These are phyloP conservation scores for Pardosa pseudoannulata DNA, from an alignment of 2,888 invertebrate genomes.

Conservation along the genomic window DNA sequence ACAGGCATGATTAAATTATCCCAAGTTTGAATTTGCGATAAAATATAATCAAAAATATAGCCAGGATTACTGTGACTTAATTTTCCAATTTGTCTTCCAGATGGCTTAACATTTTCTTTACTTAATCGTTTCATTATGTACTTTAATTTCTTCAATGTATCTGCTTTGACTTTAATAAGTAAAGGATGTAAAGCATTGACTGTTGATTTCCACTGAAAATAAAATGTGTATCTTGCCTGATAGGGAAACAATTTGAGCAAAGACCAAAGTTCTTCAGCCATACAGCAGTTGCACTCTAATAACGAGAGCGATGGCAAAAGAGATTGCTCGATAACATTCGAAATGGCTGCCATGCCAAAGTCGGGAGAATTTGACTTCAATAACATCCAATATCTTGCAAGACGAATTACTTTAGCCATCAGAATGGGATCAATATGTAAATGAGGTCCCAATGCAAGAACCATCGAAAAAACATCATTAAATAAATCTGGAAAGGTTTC, in stretches of 20 bases:
- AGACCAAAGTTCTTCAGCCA: conserved; percentile 97
- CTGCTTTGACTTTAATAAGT: conserved; percentile 88
- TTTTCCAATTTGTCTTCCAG: conserved; percentile 97
- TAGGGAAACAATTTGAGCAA: conserved; percentile 91
- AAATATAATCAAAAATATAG: conserved; percentile 93
- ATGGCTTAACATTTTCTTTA: conserved; percentile 98
- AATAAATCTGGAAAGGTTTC: conserved; percentile 85
- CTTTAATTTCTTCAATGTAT: conserved; percentile 92
- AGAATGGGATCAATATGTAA: conserved; percentile 91
- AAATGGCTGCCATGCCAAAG: conserved; percentile 86
- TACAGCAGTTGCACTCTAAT: conserved; percentile 95
- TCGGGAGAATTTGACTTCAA: conserved; percentile 77
- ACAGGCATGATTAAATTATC: conserved; percentile 97
- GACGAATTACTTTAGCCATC: conserved; percentile 87
- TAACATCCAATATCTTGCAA: conserved; percentile 79
- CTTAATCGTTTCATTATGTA: conserved; percentile 95
- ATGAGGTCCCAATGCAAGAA: conserved; percentile 90
- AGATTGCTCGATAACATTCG: conserved; percentile 90
- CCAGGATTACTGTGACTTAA: conserved; percentile 96
- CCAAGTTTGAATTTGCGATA: conserved; percentile 91
- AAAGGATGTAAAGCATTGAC: conserved; percentile 88
- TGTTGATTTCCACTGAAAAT: conserved; percentile 97
- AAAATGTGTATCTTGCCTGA: conserved; percentile 90
- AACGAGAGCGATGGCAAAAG: conserved; percentile 93
- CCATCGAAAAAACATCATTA: conserved; percentile 88